phyloP scores from a whole-genome alignment of 2,888 invertebrate genomes.

The Sisyra terminalis region DNA sequence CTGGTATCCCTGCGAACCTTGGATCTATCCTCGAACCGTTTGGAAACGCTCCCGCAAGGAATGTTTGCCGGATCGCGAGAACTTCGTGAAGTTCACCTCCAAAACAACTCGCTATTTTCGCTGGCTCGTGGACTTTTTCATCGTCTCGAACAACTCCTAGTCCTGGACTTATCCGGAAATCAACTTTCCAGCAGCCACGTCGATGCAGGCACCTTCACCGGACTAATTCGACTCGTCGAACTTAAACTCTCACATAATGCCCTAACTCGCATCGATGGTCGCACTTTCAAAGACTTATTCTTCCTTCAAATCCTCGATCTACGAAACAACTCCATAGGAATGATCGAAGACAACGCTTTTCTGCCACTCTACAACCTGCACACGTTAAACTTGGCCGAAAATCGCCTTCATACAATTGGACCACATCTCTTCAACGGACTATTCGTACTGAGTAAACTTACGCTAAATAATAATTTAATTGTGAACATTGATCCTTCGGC shows the following conservation, averaged over 20 bases:
- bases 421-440: constrained; percentile 69
- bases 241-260: constrained; percentile 74
- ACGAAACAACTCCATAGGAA: constrained; percentile 76
- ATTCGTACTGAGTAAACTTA: constrained; percentile 67
- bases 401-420: constrained; percentile 65
- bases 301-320: constrained; percentile 74
- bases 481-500: constrained; percentile 62
- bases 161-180: constrained; percentile 71
- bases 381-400: constrained; percentile 77
- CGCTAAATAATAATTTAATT: constrained; percentile 71
- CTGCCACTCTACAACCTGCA: constrained; percentile 76
- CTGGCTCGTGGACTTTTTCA: constrained; percentile 71
- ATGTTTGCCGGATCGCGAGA: constrained; percentile 69
- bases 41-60: constrained; percentile 65
- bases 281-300: constrained; percentile 73
- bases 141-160: constrained; percentile 65
- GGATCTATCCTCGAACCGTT: constrained; percentile 72
- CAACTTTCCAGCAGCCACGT: constrained; percentile 71
- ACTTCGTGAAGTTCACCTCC: constrained; percentile 64
- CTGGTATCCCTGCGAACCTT: constrained; percentile 62
- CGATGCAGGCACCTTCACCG: constrained; percentile 71
- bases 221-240: constrained; percentile 68
- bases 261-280: constrained; percentile 65
- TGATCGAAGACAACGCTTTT: constrained; percentile 77
- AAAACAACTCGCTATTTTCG: constrained; percentile 70